Evolutionary conservation across 2,797 vertebrate species (phyloP).

Genomic region (Hipposideros larvatus): DNA sequence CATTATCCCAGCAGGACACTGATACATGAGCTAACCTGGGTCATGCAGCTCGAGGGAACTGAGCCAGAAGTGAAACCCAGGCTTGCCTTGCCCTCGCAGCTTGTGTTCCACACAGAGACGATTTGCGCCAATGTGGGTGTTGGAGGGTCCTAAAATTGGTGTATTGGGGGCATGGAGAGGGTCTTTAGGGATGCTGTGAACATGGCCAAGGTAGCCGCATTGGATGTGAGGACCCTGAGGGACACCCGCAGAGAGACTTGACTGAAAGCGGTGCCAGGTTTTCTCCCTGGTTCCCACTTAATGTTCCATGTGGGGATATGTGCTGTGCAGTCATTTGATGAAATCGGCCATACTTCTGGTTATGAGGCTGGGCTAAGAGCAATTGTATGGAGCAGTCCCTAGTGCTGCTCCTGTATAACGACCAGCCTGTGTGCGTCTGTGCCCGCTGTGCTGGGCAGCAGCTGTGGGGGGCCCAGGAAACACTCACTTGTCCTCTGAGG

Average conservation of each 20-base stretch:
- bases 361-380: neutral
- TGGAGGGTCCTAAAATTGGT: neutral
- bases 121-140: neutral
- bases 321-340: rapidly evolving
- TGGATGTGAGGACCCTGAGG: neutral
- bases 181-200: neutral
- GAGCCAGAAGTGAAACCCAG: neutral
- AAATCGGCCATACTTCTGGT: neutral
- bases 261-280: rapidly evolving
- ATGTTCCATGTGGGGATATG: rapidly evolving
- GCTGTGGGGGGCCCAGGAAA: neutral
- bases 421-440: neutral
- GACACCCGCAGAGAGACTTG: neutral
- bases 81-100: neutral
- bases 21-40: neutral
- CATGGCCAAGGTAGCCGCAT: rapidly evolving
- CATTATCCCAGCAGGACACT: neutral
- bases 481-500: neutral
- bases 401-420: rapidly evolving
- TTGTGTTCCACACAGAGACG: neutral
- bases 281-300: rapidly evolving
- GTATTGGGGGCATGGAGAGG: rapidly evolving
- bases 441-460: neutral
- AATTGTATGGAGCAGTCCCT: rapidly evolving
- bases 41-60: neutral